Conservation (phyloP, 2,888 invertebrate genomes). For the Tyria jacobaeae region DNA sequence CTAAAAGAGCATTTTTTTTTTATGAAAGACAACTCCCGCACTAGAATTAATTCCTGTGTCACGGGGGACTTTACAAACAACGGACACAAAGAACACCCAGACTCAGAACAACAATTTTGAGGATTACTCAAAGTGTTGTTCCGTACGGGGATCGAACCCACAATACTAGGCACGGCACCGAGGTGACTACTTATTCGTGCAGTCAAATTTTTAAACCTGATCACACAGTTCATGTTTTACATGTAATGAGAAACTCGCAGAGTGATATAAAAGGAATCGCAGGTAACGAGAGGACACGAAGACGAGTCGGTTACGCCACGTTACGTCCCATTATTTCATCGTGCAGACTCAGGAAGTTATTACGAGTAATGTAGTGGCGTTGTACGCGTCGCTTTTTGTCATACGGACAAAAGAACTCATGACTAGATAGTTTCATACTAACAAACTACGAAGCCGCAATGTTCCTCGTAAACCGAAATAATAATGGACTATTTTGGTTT, state of each 20-base stretch:
- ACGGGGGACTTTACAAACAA: no score
- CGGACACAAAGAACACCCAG: no score
- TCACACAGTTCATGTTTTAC: slow-evolving; percentile 24
- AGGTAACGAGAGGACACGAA: slow-evolving; percentile 60
- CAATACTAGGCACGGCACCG: no score
- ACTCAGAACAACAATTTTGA: no score
- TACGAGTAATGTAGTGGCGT: slow-evolving; percentile 73
- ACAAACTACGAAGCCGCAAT: slow-evolving; percentile 54
- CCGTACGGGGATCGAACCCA: no score
- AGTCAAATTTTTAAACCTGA: slow-evolving; percentile 6
- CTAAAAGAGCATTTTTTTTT: not conserved
- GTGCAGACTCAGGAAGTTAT: slow-evolving; percentile 70
- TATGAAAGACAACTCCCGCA: no score
- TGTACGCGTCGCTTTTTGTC: slow-evolving; percentile 68
- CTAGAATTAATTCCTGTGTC: no score
- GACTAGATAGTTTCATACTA: slow-evolving; percentile 64
- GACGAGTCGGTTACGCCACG: slow-evolving; percentile 56
- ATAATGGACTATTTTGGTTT: slow-evolving; percentile 47
- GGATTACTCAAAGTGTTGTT: no score
- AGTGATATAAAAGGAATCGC: slow-evolving; percentile 50
- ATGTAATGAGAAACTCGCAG: slow-evolving; percentile 20
- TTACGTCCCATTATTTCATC: slow-evolving; percentile 69
- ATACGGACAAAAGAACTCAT: slow-evolving; percentile 65
- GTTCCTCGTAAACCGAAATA: slow-evolving; percentile 49
- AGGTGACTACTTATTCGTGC: no score